A percentile compares a stretch with the other conserved stretches of the same genome.
Evolutionary conservation across 2,888 invertebrate species (phyloP).

Genomic region (Agriopis marginaria): DNA sequence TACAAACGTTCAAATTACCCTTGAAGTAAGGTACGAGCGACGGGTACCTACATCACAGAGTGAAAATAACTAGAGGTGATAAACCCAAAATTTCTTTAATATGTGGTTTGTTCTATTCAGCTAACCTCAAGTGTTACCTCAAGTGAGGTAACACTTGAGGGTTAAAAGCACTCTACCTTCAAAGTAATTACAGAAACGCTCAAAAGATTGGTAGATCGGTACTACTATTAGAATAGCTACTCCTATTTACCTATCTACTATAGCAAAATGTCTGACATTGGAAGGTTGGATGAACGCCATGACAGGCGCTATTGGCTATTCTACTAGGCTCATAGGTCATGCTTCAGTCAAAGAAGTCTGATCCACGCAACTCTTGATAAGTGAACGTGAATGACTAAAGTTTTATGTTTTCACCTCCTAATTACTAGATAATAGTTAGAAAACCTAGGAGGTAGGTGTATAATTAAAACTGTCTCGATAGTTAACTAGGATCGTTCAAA

Average conservation of each 20-base stretch:
- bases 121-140: not conserved
- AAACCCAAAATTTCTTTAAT: not conserved
- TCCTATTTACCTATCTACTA: not conserved
- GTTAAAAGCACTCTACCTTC: not conserved
- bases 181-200: not conserved
- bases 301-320: constrained; percentile 8
- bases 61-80: not conserved
- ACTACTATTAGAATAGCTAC: not conserved
- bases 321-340: not conserved
- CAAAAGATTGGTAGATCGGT: not conserved
- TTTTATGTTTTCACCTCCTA: not conserved
- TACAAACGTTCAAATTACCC: too few relatives aligned
- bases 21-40: too few relatives aligned
- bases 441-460: not conserved
- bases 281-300: constrained; percentile 29
- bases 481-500: constrained; percentile 15
- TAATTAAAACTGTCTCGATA: constrained; percentile 5
- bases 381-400: not conserved
- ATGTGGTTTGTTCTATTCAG: not conserved
- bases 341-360: not conserved
- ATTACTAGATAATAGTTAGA: not conserved
- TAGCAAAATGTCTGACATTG: constrained; percentile 27
- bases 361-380: not conserved
- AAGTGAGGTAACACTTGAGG: not conserved
- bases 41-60: too few relatives aligned